Conservation (phyloP, 2,113 vertebrate genomes). For the Corythoichthys haematopterus region DNA sequence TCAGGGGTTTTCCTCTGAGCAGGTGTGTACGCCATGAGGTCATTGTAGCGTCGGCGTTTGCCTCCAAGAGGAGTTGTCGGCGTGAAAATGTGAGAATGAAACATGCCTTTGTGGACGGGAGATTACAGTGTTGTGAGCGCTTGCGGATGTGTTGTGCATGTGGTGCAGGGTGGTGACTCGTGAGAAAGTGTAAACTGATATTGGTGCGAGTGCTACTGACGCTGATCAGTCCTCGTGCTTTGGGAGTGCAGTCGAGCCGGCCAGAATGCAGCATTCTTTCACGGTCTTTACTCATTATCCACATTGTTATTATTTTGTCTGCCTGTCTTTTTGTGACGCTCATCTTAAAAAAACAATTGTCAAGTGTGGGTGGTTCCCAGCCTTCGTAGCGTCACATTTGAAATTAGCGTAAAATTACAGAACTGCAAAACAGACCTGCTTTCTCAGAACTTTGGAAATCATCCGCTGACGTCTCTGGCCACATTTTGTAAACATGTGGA, state of each 20-base stretch:
- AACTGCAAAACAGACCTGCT: constrained; percentile 29
- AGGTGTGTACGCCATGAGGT: constrained; percentile 67
- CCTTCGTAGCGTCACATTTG: constrained; percentile 1
- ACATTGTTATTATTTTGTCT: constrained; percentile 6
- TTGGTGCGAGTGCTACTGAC: constrained; percentile 87
- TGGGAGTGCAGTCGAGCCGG: constrained; percentile 78
- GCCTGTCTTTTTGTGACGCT: constrained; percentile 1
- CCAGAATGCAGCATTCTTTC: constrained; percentile 34
- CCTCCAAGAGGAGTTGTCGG: constrained; percentile 64
- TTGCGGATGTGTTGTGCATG: constrained; percentile 36
- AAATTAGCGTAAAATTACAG: constrained; percentile 33
- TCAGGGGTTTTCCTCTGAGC: constrained; percentile 47
- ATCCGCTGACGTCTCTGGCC: constrained; percentile 20
- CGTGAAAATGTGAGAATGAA: constrained; percentile 69
- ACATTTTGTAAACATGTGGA: constrained; percentile 44
- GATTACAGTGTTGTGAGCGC: constrained; percentile 30
- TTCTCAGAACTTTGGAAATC: constrained; percentile 25
- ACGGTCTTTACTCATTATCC: background rate
- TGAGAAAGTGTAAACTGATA: constrained; percentile 81
- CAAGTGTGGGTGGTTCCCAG: background rate
- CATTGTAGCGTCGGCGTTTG: constrained; percentile 64
- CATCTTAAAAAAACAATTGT: background rate
- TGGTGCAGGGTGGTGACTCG: constrained; percentile 32
- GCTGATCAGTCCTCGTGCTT: constrained; percentile 87
- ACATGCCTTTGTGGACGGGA: constrained; percentile 55